A percentile compares a stretch with the other conserved stretches of the same genome.
Evolutionary conservation across 2,888 invertebrate species (phyloP).

Genomic region (Gastrophysa polygoni): DNA sequence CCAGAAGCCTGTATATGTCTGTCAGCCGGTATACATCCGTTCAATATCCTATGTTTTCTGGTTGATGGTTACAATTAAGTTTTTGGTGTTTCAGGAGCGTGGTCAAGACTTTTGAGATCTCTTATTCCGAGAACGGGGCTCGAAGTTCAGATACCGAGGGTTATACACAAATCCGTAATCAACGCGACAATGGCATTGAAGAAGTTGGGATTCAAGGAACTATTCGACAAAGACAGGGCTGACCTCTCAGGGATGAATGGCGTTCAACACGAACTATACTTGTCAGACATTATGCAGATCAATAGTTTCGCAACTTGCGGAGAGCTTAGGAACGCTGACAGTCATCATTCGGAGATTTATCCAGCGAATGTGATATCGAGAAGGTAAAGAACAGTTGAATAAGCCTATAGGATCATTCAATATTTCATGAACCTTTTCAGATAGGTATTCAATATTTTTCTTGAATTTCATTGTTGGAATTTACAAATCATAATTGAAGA

Average conservation of each 20-base stretch:
- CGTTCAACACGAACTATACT: slow-evolving; percentile 74
- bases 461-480: too few relatives aligned
- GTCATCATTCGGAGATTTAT: slow-evolving; percentile 82
- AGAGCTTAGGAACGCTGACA: slow-evolving; percentile 72
- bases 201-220: slow-evolving; percentile 80
- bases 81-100: slow-evolving; percentile 58
- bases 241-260: slow-evolving; percentile 85
- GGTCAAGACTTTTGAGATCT: slow-evolving; percentile 76
- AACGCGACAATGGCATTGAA: slow-evolving; percentile 80
- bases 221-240: slow-evolving; percentile 77
- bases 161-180: slow-evolving; percentile 80
- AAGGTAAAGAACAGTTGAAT: too few relatives aligned
- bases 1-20: too few relatives aligned
- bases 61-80: too few relatives aligned
- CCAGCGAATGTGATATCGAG: slow-evolving; percentile 61
- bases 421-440: too few relatives aligned
- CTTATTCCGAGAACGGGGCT: slow-evolving; percentile 77
- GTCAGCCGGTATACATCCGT: too few relatives aligned
- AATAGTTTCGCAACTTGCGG: slow-evolving; percentile 86
- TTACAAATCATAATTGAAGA: too few relatives aligned
- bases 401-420: too few relatives aligned
- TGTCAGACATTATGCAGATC: slow-evolving; percentile 84
- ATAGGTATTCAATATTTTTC: too few relatives aligned
- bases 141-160: slow-evolving; percentile 83
- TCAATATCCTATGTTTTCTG: too few relatives aligned